Conservation (phyloP, 2,113 vertebrate genomes). For the Chroicocephalus ridibundus region DNA sequence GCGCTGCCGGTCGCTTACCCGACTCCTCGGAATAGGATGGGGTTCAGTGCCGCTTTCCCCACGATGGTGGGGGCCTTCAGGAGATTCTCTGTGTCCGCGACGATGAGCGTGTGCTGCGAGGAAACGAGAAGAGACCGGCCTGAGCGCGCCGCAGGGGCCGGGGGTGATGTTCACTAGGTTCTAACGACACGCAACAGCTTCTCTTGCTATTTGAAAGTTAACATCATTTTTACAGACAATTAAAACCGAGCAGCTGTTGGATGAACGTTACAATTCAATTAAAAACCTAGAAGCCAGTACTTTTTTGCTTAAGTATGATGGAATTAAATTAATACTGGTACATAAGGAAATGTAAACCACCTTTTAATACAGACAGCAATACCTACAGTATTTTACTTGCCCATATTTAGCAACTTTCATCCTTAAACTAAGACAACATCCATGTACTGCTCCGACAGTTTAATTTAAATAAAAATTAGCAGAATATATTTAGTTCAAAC, state of each 20-base stretch:
- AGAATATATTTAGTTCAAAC: neutral
- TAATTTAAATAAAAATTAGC: neutral
- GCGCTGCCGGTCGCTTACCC: conserved; percentile 77
- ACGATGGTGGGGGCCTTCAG: conserved; percentile 96
- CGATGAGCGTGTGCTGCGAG: conserved; percentile 88
- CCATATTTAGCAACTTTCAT: neutral
- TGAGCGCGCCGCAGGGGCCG: neutral
- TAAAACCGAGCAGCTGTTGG: neutral
- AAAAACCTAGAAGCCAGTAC: neutral
- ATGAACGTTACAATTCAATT: accelerated
- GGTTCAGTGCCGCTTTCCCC: conserved; percentile 84
- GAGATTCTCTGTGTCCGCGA: conserved; percentile 91
- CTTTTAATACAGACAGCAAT: neutral
- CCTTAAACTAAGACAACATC: neutral
- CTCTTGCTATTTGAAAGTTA: neutral
- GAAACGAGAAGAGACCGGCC: accelerated
- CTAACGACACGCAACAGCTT: neutral
- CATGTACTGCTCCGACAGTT: accelerated
- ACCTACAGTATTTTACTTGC: neutral
- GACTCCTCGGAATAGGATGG: conserved; percentile 93
- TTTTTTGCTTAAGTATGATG: neutral
- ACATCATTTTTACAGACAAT: neutral
- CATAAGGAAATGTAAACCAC: neutral
- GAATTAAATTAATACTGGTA: neutral
- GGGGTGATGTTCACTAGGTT: accelerated